These are phyloP conservation scores for Dinomys branickii DNA, from an alignment of 2,113 vertebrate species.

Conservation along the genomic window DNA sequence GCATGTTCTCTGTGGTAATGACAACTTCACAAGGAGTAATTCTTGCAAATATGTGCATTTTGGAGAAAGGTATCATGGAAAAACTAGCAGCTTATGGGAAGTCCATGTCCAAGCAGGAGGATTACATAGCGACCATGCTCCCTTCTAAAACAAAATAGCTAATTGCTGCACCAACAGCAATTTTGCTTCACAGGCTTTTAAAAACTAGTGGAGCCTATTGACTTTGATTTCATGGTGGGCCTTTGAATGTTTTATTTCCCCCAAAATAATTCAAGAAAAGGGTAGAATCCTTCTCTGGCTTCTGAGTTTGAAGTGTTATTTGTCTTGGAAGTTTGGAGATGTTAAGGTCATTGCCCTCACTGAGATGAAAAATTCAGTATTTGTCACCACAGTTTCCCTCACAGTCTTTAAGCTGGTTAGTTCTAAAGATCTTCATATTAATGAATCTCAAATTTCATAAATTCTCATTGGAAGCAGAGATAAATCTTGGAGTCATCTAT, in stretches of 20 bases:
- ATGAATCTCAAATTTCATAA: background rate
- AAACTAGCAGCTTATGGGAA: background rate
- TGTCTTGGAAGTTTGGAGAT: background rate
- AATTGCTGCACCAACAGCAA: background rate
- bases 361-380: background rate
- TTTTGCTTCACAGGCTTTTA: background rate
- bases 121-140: background rate
- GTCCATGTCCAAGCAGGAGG: background rate
- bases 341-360: background rate
- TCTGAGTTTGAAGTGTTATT: conserved; percentile 13
- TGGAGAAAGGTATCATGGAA: background rate
- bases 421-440: background rate
- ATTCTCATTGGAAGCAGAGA: background rate
- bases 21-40: conserved; percentile 41
- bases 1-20: conserved; percentile 34
- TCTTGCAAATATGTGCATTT: conserved; percentile 56
- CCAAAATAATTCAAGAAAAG: conserved; percentile 40
- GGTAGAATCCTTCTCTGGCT: background rate
- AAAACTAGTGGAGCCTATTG: background rate
- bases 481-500: background rate
- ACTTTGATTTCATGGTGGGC: background rate
- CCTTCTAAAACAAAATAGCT: background rate
- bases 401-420: background rate
- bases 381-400: background rate
- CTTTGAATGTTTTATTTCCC: conserved; percentile 22